Evolutionary conservation across 2,113 vertebrate genomes (phyloP).

Genomic region (Trochalopteron elliotii): DNA sequence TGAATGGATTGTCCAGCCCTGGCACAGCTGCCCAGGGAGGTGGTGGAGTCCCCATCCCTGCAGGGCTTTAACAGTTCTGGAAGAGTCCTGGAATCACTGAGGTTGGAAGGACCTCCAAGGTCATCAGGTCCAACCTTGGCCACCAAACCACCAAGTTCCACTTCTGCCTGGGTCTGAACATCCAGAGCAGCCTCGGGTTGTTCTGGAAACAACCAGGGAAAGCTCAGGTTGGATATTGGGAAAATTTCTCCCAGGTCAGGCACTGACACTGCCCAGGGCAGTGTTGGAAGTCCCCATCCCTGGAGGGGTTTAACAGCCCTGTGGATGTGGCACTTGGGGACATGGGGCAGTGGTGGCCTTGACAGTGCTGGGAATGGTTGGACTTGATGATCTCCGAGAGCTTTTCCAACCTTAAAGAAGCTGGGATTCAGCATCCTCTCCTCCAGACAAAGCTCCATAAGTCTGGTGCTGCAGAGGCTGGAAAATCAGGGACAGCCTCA

Average conservation of each 20-base stretch:
- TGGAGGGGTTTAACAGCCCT: too few species aligned
- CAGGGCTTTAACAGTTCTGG: not conserved
- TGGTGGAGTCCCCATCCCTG: not conserved
- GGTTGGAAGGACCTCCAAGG: not conserved
- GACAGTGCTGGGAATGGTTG: not conserved
- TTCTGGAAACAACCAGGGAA: not conserved
- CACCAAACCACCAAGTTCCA: not conserved
- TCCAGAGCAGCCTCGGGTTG: not conserved
- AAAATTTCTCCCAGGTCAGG: not conserved
- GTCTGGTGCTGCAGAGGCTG: not conserved
- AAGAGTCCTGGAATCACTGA: not conserved
- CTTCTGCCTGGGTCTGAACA: not conserved
- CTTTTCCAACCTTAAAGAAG: not conserved
- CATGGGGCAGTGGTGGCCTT: not conserved
- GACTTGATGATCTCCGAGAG: fast-evolving
- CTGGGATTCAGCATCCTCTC: not conserved
- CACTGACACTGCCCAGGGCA: not conserved
- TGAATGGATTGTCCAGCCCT: fast-evolving
- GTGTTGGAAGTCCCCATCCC: fast-evolving
- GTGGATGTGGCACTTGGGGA: not conserved
- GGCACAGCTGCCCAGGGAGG: not conserved
- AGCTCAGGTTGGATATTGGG: not conserved
- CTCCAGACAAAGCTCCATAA: not conserved
- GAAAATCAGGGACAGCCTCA: not conserved
- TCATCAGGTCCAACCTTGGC: not conserved